phyloP scores from a whole-genome alignment of 30 jellyfish, hydroid and myxozoan species.

The Hydra vulgaris region DNA sequence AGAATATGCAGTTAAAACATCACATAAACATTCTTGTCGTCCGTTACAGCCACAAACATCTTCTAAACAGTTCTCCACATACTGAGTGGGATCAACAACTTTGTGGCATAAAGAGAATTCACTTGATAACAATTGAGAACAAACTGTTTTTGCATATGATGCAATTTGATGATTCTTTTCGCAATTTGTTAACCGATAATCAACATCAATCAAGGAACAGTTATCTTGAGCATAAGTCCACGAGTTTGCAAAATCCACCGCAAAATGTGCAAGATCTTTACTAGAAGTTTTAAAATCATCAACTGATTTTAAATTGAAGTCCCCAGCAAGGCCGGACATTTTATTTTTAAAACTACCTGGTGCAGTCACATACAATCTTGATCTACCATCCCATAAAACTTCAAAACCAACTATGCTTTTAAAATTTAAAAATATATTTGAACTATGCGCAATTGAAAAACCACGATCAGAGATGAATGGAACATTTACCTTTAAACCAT shows the following conservation, averaged over 20 bases:
- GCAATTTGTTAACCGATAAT: constrained; percentile 21
- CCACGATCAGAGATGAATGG: constrained; percentile 37
- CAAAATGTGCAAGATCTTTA: constrained; percentile 39
- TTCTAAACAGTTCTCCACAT: constrained; percentile 56
- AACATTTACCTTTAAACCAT: constrained; percentile 19
- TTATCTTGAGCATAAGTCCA: constrained; percentile 36
- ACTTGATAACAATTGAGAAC: constrained; percentile 28
- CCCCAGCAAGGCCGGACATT: constrained; percentile 64
- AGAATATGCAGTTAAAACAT: constrained; percentile 59
- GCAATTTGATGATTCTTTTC: constrained; percentile 50
- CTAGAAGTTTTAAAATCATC: constrained; percentile 71
- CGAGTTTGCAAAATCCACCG: constrained; percentile 65
- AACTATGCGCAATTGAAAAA: constrained; percentile 12
- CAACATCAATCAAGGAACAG: constrained; percentile 11
- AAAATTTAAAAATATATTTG: constrained; percentile 32
- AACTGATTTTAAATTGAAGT: constrained; percentile 54
- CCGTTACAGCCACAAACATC: constrained; percentile 74
- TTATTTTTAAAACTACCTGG: constrained; percentile 32
- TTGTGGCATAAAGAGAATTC: constrained; percentile 54
- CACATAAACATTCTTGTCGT: constrained; percentile 49
- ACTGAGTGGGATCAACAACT: constrained; percentile 50
- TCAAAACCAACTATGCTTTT: constrained; percentile 33
- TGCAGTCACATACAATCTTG: constrained; percentile 33
- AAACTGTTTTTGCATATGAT: constrained; percentile 51
- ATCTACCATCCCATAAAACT: constrained; percentile 45